These are phyloP conservation scores for Venusia cambrica DNA, from an alignment of 2,888 invertebrate species.

Conservation along the genomic window DNA sequence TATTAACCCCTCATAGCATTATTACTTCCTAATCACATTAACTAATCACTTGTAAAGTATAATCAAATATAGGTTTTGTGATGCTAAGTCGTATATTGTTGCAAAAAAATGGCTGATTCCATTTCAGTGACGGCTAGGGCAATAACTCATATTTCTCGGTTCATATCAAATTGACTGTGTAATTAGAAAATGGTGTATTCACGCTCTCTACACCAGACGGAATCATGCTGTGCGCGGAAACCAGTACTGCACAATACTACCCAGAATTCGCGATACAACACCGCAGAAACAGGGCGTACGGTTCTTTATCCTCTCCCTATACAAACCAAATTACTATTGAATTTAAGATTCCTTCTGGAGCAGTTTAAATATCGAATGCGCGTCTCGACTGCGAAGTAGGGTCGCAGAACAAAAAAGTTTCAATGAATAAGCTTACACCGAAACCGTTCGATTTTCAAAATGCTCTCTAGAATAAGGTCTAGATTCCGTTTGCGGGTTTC, in stretches of 20 bases:
- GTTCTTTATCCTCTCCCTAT: slow-evolving; percentile 65
- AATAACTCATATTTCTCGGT: slow-evolving; percentile 73
- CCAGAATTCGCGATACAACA: slow-evolving; percentile 75
- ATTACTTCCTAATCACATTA: slow-evolving; percentile 51
- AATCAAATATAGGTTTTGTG: slow-evolving; percentile 51
- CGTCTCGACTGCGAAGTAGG: slow-evolving; percentile 56
- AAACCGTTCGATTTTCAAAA: slow-evolving; percentile 36
- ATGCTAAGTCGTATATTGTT: slow-evolving; percentile 55
- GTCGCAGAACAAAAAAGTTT: slow-evolving; percentile 48
- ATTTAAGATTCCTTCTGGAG: slow-evolving; percentile 70
- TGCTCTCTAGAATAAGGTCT: slow-evolving; percentile 61
- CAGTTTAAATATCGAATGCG: slow-evolving; percentile 66
- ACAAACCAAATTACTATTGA: slow-evolving; percentile 75
- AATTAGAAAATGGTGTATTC: slow-evolving; percentile 70
- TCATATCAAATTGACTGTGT: slow-evolving; percentile 77
- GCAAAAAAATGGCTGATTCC: slow-evolving; percentile 69
- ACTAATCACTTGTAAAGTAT: slow-evolving; percentile 56
- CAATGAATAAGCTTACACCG: slow-evolving; percentile 30
- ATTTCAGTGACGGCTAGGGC: slow-evolving; percentile 63
- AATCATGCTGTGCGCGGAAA: slow-evolving; percentile 71
- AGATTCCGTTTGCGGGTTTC: slow-evolving; percentile 48
- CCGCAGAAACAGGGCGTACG: slow-evolving; percentile 74
- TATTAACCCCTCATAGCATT: slow-evolving; percentile 18
- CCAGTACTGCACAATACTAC: slow-evolving; percentile 69
- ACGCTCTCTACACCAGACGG: slow-evolving; percentile 52